These are phyloP conservation scores for Propsilocerus akamusi DNA, from an alignment of 1,140 invertebrate species.

Conservation along the genomic window DNA sequence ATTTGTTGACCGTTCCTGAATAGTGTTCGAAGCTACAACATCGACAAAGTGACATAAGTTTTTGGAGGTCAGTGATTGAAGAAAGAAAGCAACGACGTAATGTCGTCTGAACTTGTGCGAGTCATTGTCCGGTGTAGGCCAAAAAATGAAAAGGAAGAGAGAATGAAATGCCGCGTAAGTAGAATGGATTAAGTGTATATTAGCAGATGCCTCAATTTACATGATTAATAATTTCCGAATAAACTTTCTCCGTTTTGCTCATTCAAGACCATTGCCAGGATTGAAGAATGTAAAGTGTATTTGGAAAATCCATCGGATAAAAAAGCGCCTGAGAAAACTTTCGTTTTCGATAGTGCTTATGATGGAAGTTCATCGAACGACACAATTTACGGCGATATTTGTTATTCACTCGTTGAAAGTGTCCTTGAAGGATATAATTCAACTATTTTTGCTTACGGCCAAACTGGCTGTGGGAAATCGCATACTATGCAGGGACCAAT, in stretches of 20 bases:
- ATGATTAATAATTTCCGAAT: neutral
- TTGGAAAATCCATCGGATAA: constrained; percentile 25
- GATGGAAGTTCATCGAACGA: constrained; percentile 57
- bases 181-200: neutral
- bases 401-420: constrained; percentile 66
- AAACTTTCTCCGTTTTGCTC: neutral
- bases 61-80: neutral
- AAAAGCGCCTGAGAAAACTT: constrained; percentile 38
- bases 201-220: neutral
- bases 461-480: constrained; percentile 70
- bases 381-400: constrained; percentile 77
- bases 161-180: constrained; percentile 47
- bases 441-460: constrained; percentile 75
- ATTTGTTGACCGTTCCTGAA: too few relatives aligned
- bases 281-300: constrained; percentile 33
- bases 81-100: too few relatives aligned
- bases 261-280: constrained; percentile 48
- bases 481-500: constrained; percentile 59
- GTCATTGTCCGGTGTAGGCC: constrained; percentile 84
- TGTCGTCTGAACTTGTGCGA: constrained; percentile 67
- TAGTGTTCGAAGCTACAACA: too few relatives aligned
- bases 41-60: too few relatives aligned
- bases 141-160: constrained; percentile 58
- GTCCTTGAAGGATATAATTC: constrained; percentile 76
- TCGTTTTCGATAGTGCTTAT: constrained; percentile 73